Percentiles rank a stretch among this genome's conserved stretches.
Evolutionary conservation across 2,888 invertebrate genomes (phyloP).

Genomic region (Nineta flava): DNA sequence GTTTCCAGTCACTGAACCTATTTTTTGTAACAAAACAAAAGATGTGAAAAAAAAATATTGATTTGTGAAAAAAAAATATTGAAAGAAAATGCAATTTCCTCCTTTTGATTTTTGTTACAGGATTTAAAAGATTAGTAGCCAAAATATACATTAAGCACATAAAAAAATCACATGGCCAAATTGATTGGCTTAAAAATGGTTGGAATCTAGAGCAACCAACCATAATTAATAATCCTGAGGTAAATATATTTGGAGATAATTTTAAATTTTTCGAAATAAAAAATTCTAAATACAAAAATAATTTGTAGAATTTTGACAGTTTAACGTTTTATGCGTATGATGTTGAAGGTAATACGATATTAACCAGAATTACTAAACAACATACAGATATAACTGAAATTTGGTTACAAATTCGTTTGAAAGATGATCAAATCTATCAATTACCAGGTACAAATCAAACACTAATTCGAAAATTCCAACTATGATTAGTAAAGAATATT

Average conservation of each 20-base stretch:
- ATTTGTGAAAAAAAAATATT: no score
- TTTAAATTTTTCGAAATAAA: neutral
- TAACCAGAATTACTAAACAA: slow-evolving; percentile 35
- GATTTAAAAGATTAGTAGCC: no score
- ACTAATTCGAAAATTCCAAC: slow-evolving; percentile 22
- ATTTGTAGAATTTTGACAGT: slow-evolving; percentile 26
- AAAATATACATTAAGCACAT: no score
- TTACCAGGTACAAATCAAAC: slow-evolving; percentile 28
- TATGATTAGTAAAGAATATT: slow-evolving; percentile 10
- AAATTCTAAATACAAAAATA: neutral
- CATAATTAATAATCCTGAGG: slow-evolving; percentile 19
- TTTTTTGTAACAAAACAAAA: no score
- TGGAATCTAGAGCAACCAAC: slow-evolving; percentile 14
- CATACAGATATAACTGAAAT: slow-evolving; percentile 36
- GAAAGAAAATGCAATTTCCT: no score
- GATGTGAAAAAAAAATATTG: no score
- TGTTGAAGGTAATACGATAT: slow-evolving; percentile 36
- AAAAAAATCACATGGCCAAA: no score
- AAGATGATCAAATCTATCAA: slow-evolving; percentile 28
- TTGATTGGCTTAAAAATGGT: slow-evolving; percentile 11
- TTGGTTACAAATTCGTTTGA: slow-evolving; percentile 31
- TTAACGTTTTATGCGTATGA: slow-evolving; percentile 35
- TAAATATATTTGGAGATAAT: slow-evolving; percentile 11
- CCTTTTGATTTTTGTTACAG: no score
- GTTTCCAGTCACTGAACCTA: no score